Evolutionary conservation across 1,140 invertebrate genomes (phyloP).

Genomic region (Carcinoscorpius rotundicauda): DNA sequence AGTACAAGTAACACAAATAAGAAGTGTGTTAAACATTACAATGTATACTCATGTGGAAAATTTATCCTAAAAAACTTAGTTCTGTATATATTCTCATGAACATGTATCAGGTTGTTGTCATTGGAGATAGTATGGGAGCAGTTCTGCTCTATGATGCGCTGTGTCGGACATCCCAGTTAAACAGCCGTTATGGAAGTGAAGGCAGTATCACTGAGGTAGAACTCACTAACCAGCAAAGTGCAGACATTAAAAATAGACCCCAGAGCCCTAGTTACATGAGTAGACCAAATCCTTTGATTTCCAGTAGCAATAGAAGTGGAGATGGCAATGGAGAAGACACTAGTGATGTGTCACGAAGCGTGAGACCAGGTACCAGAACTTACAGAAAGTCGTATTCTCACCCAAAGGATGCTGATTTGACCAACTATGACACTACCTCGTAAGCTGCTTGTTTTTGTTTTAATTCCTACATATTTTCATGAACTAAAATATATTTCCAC

Average conservation of each 20-base stretch:
- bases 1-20: too few relatives aligned
- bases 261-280: constrained; percentile 16
- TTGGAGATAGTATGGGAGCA: constrained; percentile 74
- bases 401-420: constrained; percentile 18
- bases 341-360: background rate
- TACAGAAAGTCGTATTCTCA: constrained; percentile 24
- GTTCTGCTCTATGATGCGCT: constrained; percentile 84
- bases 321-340: background rate
- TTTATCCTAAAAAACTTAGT: too few relatives aligned
- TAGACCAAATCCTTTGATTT: constrained; percentile 26
- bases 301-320: constrained; percentile 25
- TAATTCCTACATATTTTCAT: background rate
- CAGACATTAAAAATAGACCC: background rate
- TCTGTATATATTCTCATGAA: too few relatives aligned
- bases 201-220: constrained; percentile 54
- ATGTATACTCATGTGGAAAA: too few relatives aligned
- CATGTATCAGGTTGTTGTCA: constrained; percentile 41
- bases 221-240: constrained; percentile 1
- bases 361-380: constrained; percentile 7
- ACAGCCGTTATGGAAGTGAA: constrained; percentile 45
- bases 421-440: constrained; percentile 14
- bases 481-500: too few relatives aligned
- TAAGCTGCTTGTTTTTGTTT: background rate
- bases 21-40: too few relatives aligned
- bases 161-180: constrained; percentile 40